phyloP scores from a whole-genome alignment of 1,140 invertebrate genomes.

The Lithobius niger region DNA sequence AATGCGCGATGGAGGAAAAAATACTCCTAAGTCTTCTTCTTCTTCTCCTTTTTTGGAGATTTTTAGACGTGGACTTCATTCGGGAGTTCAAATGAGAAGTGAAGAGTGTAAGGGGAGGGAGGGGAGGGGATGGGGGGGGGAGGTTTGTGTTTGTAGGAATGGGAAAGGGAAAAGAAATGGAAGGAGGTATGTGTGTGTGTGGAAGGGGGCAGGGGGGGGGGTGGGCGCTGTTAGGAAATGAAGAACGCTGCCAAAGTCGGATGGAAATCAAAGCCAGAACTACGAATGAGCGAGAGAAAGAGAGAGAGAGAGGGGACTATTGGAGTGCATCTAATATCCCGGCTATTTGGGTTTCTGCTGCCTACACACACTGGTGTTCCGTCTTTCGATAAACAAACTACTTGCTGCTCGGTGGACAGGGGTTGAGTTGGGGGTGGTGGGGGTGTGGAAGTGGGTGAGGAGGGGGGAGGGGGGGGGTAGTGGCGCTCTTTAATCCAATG shows the following conservation, averaged over 20 bases:
- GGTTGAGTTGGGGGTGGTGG: too few species aligned
- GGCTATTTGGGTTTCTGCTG: too few species aligned
- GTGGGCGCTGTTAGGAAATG: slow-evolving; percentile 16
- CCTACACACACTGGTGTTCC: background rate
- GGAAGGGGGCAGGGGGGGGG: slow-evolving; percentile 9
- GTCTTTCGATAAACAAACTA: background rate
- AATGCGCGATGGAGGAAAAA: too few species aligned
- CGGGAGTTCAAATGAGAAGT: too few species aligned
- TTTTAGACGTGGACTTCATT: too few species aligned
- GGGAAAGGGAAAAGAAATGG: background rate
- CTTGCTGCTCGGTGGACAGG: background rate
- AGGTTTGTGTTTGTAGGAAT: too few species aligned
- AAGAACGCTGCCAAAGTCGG: slow-evolving; percentile 1
- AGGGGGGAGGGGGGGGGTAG: too few species aligned
- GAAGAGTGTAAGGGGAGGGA: too few species aligned
- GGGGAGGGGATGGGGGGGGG: background rate
- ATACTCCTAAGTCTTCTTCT: too few species aligned
- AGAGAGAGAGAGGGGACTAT: slow-evolving; percentile 13
- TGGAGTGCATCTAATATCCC: slow-evolving; percentile 14
- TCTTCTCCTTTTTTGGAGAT: too few species aligned
- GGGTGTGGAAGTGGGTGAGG: too few species aligned
- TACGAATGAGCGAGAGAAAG: slow-evolving; percentile 10
- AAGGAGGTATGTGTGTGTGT: too few species aligned
- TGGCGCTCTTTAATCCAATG: background rate
- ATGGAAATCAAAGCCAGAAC: slow-evolving; percentile 13